phyloP scores from a whole-genome alignment of 2,888 invertebrate genomes.

The Mylabris sibirica region DNA sequence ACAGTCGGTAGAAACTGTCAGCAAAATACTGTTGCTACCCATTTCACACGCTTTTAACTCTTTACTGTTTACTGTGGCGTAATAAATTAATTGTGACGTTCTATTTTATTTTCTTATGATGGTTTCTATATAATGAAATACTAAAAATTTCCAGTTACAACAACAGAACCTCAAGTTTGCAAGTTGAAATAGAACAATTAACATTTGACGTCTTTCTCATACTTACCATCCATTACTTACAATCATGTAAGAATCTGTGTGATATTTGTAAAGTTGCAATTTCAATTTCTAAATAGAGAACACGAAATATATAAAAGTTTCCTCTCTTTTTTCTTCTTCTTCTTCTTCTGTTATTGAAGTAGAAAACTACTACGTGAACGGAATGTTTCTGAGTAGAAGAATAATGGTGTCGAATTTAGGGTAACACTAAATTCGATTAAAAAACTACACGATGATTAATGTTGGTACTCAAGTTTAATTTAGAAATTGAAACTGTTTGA shows the following conservation, averaged over 20 bases:
- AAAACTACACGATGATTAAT: not conserved
- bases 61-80: not conserved
- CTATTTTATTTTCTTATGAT: not conserved
- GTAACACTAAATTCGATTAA: not conserved
- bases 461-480: not conserved
- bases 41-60: constrained; percentile 10
- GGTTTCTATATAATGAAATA: constrained; percentile 6
- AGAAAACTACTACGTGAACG: not conserved
- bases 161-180: not conserved
- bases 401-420: not conserved
- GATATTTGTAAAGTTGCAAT: not conserved
- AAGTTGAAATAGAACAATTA: not conserved
- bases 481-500: not conserved
- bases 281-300: not conserved
- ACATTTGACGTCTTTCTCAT: not conserved
- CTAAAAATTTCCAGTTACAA: not conserved
- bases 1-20: not conserved
- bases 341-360: not conserved
- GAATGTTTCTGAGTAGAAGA: not conserved
- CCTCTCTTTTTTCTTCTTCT: not conserved
- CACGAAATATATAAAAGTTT: not conserved
- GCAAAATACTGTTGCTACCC: constrained; percentile 9
- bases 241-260: not conserved
- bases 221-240: not conserved
- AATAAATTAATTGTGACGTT: constrained; percentile 9